These are phyloP conservation scores for Microcebus jonahi DNA, from an alignment of 2,113 vertebrate species.

Conservation along the genomic window DNA sequence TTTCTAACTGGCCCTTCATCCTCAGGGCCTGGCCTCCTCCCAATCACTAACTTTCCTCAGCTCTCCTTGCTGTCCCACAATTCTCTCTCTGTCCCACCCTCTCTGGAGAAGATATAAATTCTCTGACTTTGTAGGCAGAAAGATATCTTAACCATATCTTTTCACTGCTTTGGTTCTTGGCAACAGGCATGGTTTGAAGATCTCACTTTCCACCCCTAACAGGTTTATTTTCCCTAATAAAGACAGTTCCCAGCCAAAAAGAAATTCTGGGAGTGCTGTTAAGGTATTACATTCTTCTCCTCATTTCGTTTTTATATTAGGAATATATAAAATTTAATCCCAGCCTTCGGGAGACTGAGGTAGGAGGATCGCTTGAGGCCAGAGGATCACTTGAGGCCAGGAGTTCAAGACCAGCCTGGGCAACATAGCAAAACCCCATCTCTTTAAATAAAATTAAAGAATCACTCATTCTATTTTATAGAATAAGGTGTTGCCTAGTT, in stretches of 20 bases:
- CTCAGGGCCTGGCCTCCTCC: not conserved
- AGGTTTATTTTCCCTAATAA: not conserved
- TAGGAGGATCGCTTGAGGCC: too few species aligned
- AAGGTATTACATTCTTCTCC: not conserved
- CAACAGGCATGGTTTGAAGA: not conserved
- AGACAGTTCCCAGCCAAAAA: not conserved
- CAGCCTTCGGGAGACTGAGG: too few species aligned
- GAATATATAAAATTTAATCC: not conserved
- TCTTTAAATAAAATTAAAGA: too few species aligned
- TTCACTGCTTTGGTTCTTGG: not conserved
- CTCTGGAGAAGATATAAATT: not conserved
- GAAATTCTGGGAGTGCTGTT: constrained; percentile 10
- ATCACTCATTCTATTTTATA: too few species aligned
- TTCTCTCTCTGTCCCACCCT: not conserved
- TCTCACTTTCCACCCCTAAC: not conserved
- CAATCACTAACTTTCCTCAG: not conserved
- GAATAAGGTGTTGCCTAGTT: too few species aligned
- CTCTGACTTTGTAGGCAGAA: not conserved
- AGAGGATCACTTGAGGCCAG: too few species aligned
- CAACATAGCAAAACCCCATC: too few species aligned
- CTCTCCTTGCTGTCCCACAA: not conserved
- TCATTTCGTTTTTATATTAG: constrained; percentile 41
- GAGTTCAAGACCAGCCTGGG: too few species aligned
- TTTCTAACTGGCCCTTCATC: not conserved
- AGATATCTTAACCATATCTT: not conserved